Percentiles rank a stretch among this genome's conserved stretches.
Conservation (phyloP, 1,140 invertebrate genomes). For the Oryctes rhinoceros region DNA sequence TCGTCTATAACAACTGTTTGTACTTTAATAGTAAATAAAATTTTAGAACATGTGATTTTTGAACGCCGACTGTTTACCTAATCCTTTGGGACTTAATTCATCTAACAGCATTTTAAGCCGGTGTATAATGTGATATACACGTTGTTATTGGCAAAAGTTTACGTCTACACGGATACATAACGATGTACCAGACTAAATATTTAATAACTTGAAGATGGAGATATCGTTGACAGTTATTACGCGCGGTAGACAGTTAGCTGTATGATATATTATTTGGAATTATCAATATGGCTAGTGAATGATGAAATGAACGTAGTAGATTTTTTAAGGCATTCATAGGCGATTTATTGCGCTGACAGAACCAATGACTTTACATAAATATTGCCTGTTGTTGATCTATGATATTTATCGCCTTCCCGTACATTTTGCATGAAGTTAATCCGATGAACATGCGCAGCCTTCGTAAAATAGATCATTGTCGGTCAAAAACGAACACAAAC, state of each 20-base stretch:
- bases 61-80: neutral
- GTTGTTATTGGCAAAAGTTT: conserved; percentile 34
- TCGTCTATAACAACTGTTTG: neutral
- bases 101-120: conserved; percentile 19
- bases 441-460: no score
- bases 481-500: no score
- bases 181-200: conserved; percentile 33
- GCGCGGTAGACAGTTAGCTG: neutral
- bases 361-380: neutral
- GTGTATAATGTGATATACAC: conserved; percentile 13
- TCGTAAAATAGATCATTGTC: no score
- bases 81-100: conserved; percentile 14
- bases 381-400: no score
- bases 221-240: conserved; percentile 31
- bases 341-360: conserved; percentile 4
- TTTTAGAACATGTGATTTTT: conserved; percentile 22
- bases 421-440: no score
- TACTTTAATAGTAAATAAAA: conserved; percentile 30
- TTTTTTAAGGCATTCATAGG: conserved; percentile 5
- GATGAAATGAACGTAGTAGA: neutral
- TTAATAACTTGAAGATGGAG: conserved; percentile 22
- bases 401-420: no score
- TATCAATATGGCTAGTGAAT: conserved; percentile 5
- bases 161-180: conserved; percentile 17
- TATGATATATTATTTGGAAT: neutral